Percentiles rank a stretch among this genome's conserved stretches.
These are phyloP conservation scores for Strix uralensis DNA, from an alignment of 2,113 vertebrate species.

Conservation along the genomic window DNA sequence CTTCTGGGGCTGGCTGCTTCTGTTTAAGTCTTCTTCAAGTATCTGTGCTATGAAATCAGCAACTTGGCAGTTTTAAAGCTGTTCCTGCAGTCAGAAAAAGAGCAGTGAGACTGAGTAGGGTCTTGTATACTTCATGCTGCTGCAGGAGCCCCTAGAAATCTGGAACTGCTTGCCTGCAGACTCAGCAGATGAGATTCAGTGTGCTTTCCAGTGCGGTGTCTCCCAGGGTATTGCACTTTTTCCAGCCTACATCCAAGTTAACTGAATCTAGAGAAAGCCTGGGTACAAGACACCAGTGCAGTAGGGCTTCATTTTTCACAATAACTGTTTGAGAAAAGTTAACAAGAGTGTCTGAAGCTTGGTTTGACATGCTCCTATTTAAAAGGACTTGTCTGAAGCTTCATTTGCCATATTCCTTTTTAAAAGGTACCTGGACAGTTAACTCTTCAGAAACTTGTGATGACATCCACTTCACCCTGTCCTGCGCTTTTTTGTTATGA, in stretches of 20 bases:
- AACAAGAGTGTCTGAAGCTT: neutral
- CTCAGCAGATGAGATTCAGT: neutral
- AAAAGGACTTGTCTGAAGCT: neutral
- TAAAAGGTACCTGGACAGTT: neutral
- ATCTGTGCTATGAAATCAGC: neutral
- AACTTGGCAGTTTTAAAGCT: neutral
- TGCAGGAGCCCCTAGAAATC: neutral
- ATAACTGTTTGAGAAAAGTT: neutral
- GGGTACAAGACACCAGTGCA: neutral
- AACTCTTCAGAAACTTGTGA: neutral
- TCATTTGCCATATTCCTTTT: neutral
- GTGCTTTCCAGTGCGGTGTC: neutral
- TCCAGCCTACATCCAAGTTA: neutral
- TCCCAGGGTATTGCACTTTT: neutral
- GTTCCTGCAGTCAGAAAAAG: neutral
- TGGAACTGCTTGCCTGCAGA: neutral
- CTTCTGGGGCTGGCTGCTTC: neutral
- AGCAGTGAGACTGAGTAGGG: neutral
- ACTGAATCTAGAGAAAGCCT: neutral
- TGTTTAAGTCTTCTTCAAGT: neutral
- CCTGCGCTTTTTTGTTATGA: neutral
- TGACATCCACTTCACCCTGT: neutral
- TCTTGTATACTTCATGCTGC: neutral
- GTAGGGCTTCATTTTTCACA: neutral
- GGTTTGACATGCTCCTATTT: neutral